Evolutionary conservation across 1,140 invertebrate species (phyloP), one percentile per base, ranked within the genome.

Genomic region (Ips typographus): DNA sequence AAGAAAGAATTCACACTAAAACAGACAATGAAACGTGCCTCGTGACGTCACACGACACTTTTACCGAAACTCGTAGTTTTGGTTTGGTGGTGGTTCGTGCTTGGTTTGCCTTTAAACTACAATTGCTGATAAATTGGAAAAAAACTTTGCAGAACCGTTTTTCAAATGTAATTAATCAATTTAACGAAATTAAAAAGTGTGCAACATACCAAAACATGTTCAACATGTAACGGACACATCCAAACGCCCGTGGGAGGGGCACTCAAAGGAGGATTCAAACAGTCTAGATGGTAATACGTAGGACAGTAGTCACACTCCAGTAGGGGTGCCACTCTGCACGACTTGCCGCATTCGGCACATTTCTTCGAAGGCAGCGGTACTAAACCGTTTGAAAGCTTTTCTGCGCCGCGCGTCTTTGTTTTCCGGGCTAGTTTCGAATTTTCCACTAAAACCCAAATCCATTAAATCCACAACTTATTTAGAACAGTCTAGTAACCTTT

Each of bases 141-240:
- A 22, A 22, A 22, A 22, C 22, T 22, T 22, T 22, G 22, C 22
- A 22, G 22, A 22, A 22, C 22, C 22, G 22, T 22, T 22, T 22
- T 22, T 22, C 22, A 22, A 22, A 22, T 22, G 22, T 22, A 22
- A 22, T 22, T 22, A 22, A 22, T 22, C 22, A 22, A 22, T 22
- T 22, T 22, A 22, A 22, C 22, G 22, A 22, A 22, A 22, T 22
- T 0, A 22, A 22, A 22, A 22, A 22, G 22, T 22, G 22, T 22
- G 22, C 36, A n/a, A 86, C 85, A 85, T 82, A 91, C 91, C 71
- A 96, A 85, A 74, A 90, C 89, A 77, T 95, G 91, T 83, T 98
- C 94, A 1, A 93, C 89, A 83, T 98, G 96, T 82, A 95, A 94
- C 0, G 95, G 95, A 82, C 96, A 98, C 94, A 98, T 98, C 96